Percentiles rank a stretch among this genome's conserved stretches.
phyloP scores from a whole-genome alignment of 2,113 vertebrate species.

The Hippoglossus stenolepis region DNA sequence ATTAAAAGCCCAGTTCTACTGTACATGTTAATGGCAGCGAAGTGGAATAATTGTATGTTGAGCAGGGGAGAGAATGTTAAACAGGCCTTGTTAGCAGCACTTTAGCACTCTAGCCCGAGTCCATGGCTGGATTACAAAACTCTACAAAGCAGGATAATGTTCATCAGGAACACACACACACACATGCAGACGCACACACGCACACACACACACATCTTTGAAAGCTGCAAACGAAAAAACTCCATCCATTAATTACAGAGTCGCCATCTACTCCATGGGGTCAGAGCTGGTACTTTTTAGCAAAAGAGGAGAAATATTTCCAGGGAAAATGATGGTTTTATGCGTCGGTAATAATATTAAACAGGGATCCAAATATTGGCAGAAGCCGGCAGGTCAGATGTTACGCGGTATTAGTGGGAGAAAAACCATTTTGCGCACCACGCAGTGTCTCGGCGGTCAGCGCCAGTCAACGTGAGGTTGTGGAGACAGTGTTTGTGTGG shows the following conservation, averaged over 20 bases:
- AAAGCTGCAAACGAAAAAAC: conserved; percentile 57
- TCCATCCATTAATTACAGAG: conserved; percentile 74
- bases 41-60: conserved; percentile 85
- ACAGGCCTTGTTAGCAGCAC: conserved; percentile 86
- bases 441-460: conserved; percentile 49
- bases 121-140: conserved; percentile 80
- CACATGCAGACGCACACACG: conserved; percentile 50
- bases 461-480: conserved; percentile 50
- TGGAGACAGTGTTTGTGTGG: conserved; percentile 54
- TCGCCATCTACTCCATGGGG: conserved; percentile 68
- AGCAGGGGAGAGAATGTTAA: conserved; percentile 86
- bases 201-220: conserved; percentile 46
- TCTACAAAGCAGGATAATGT: conserved; percentile 79
- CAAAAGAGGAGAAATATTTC: conserved; percentile 66
- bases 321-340: conserved; percentile 68
- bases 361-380: conserved; percentile 69
- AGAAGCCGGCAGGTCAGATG: conserved; percentile 62
- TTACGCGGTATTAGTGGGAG: conserved; percentile 43
- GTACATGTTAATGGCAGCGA: conserved; percentile 84
- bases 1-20: conserved; percentile 82
- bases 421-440: conserved; percentile 45
- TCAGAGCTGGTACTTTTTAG: conserved; percentile 70
- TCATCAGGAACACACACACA: conserved; percentile 61
- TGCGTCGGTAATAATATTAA: conserved; percentile 66
- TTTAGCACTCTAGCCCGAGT: conserved; percentile 83